phyloP scores from a whole-genome alignment of 2,797 vertebrate genomes.

The Hipposideros larvatus region DNA sequence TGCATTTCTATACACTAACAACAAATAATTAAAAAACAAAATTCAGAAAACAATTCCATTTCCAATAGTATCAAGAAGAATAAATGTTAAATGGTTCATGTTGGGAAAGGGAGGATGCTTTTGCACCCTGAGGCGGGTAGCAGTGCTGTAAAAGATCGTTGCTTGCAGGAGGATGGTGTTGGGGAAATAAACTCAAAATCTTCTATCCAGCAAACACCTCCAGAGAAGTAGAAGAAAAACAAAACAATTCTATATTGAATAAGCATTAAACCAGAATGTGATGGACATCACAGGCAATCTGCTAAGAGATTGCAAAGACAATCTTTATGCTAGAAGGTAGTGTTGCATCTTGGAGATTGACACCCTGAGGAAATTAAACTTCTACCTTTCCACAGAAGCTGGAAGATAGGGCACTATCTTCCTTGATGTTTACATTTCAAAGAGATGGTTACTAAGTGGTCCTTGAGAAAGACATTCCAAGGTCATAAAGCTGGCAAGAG shows the following conservation, averaged over 20 bases:
- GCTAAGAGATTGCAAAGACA: not conserved
- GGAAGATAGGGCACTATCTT: not conserved
- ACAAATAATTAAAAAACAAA: not conserved
- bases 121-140: not conserved
- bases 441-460: not conserved
- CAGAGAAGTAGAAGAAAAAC: not conserved
- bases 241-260: not conserved
- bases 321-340: not conserved
- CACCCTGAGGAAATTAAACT: not conserved
- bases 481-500: not conserved
- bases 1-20: not conserved
- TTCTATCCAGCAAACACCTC: not conserved
- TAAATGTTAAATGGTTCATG: not conserved
- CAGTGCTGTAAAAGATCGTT: not conserved
- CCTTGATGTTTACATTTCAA: not conserved
- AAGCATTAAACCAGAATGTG: not conserved
- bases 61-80: not conserved
- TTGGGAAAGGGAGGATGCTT: not conserved
- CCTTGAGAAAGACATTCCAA: not conserved
- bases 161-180: not conserved
- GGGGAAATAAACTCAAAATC: not conserved
- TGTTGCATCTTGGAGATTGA: not conserved
- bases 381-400: not conserved
- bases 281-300: not conserved
- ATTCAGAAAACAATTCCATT: not conserved